Percentiles rank a stretch among this genome's conserved stretches.
phyloP scores from a whole-genome alignment of 2,113 vertebrate genomes.

The Phodopus roborovskii region DNA sequence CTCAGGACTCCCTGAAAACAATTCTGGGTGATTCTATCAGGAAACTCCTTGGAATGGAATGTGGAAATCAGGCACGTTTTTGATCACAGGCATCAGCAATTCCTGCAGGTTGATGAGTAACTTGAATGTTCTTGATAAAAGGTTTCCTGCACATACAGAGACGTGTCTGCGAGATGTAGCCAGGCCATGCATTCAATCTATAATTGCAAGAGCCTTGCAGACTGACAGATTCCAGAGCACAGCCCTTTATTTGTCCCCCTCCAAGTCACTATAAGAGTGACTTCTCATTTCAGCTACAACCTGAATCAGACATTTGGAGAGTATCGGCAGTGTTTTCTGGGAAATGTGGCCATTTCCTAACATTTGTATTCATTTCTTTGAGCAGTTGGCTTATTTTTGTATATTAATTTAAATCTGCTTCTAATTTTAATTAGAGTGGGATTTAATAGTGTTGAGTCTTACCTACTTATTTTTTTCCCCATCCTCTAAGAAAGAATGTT shows the following conservation, averaged over 20 bases:
- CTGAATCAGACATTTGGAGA: constrained; percentile 46
- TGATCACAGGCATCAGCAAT: background rate
- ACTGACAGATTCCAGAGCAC: background rate
- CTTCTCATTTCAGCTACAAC: constrained; percentile 3
- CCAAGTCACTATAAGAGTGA: background rate
- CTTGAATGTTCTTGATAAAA: background rate
- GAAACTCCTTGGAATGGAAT: background rate
- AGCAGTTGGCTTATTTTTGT: constrained; percentile 68
- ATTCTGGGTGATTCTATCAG: background rate
- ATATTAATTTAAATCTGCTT: constrained; percentile 72
- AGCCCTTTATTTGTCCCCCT: background rate
- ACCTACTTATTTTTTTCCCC: constrained; percentile 31
- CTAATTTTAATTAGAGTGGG: constrained; percentile 80
- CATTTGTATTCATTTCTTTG: constrained; percentile 63
- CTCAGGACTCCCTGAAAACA: background rate
- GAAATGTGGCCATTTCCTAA: constrained; percentile 54
- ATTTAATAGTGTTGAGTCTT: constrained; percentile 74
- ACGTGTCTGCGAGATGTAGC: background rate
- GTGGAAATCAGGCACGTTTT: background rate
- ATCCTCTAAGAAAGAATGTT: constrained; percentile 67
- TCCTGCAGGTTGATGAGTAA: background rate
- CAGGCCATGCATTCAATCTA: background rate
- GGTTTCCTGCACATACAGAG: background rate
- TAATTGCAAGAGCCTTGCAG: background rate
- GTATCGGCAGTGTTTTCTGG: constrained; percentile 34